Evolutionary conservation across 2,888 invertebrate species (phyloP).

Genomic region (Leucophenga montana): DNA sequence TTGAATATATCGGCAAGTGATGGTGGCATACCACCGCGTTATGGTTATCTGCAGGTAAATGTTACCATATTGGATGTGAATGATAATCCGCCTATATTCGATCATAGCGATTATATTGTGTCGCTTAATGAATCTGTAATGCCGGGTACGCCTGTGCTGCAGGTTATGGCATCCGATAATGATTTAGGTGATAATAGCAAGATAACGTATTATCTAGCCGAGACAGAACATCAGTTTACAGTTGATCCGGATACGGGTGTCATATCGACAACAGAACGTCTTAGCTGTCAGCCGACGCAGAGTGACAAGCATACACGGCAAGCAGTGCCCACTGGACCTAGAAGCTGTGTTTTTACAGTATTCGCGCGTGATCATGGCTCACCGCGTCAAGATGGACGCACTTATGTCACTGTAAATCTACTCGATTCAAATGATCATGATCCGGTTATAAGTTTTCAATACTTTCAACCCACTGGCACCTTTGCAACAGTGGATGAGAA

Average conservation of each 20-base stretch:
- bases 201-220: constrained; percentile 91
- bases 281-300: constrained; percentile 87
- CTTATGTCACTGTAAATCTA: constrained; percentile 93
- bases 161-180: constrained; percentile 94
- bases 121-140: constrained; percentile 94
- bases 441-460: constrained; percentile 90
- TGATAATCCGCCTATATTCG: constrained; percentile 95
- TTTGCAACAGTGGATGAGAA: constrained; percentile 96
- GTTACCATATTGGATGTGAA: constrained; percentile 93
- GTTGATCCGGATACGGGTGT: constrained; percentile 94
- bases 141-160: constrained; percentile 90
- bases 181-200: constrained; percentile 94
- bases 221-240: constrained; percentile 89
- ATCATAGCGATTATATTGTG: constrained; percentile 94
- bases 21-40: constrained; percentile 85
- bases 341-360: constrained; percentile 95
- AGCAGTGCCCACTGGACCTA: constrained; percentile 77
- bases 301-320: constrained; percentile 77
- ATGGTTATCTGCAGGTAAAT: constrained; percentile 90
- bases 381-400: constrained; percentile 91
- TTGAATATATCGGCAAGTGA: constrained; percentile 93
- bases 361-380: constrained; percentile 94
- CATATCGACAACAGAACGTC: constrained; percentile 85
- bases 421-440: constrained; percentile 96
- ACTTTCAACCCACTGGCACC: constrained; percentile 86